These are phyloP conservation scores for Epinotia demarniana DNA, from an alignment of 2,888 invertebrate genomes.

Conservation along the genomic window DNA sequence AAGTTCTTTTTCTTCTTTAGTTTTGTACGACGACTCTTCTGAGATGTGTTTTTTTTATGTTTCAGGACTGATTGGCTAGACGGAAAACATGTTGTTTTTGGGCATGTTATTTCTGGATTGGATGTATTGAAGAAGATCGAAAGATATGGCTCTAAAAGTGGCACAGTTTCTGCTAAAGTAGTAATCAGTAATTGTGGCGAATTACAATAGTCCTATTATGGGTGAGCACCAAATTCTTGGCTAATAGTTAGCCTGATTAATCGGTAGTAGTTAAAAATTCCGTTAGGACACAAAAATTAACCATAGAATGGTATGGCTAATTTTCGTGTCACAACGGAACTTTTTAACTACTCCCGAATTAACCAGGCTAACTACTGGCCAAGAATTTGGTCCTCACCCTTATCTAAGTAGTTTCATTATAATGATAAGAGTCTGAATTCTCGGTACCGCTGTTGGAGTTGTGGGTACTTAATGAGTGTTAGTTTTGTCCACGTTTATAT, in stretches of 20 bases:
- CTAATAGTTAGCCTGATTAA: no score
- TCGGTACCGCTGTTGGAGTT: neutral
- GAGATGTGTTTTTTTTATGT: slow-evolving; percentile 46
- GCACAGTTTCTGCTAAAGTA: slow-evolving; percentile 91
- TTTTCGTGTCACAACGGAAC: no score
- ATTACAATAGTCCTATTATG: slow-evolving; percentile 85
- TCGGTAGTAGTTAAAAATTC: no score
- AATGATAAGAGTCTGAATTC: neutral
- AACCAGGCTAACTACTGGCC: no score
- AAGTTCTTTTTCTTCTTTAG: neutral
- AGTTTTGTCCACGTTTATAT: no score
- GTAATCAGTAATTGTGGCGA: slow-evolving; percentile 94
- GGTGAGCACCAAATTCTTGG: no score
- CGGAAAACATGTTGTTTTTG: slow-evolving; percentile 99
- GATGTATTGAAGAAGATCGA: slow-evolving; percentile 97
- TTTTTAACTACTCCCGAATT: no score
- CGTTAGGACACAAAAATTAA: no score
- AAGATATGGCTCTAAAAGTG: slow-evolving; percentile 92
- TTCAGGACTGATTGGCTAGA: slow-evolving; percentile 94
- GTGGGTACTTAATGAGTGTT: neutral
- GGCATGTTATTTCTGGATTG: slow-evolving; percentile 96
- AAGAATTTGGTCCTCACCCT: no score
- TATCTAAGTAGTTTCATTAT: slow-evolving; percentile 37
- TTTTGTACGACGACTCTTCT: neutral
- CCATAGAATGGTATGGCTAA: no score